A percentile compares a stretch with the other conserved stretches of the same genome.
Evolutionary conservation across 2,888 invertebrate genomes (phyloP).

Genomic region (Pachliopta kotzebuea): DNA sequence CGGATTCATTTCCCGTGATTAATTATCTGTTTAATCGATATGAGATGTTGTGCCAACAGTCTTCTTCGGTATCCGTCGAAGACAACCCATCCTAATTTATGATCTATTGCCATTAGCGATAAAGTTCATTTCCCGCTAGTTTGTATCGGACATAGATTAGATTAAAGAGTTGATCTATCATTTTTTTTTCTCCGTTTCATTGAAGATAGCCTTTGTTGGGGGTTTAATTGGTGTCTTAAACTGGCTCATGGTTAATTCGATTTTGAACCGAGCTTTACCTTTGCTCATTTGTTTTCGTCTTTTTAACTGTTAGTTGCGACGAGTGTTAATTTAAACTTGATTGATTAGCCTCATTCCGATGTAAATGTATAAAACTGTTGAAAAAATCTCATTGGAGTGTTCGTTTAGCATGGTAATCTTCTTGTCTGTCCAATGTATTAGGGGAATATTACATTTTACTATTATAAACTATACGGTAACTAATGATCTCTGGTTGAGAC

Average conservation of each 20-base stretch:
- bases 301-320: constrained; percentile 50
- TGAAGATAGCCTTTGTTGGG: constrained; percentile 77
- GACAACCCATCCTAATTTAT: constrained; percentile 33
- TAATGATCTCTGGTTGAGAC: background rate
- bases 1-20: constrained; percentile 80
- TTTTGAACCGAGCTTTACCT: constrained; percentile 59
- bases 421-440: constrained; percentile 4
- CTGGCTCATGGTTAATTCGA: constrained; percentile 74
- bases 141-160: constrained; percentile 59
- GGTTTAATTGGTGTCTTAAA: constrained; percentile 79
- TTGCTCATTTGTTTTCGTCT: constrained; percentile 69
- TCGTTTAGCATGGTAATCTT: constrained; percentile 34
- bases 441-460: background rate
- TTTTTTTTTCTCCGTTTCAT: constrained; percentile 70
- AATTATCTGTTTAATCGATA: constrained; percentile 81
- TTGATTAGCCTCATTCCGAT: constrained; percentile 64
- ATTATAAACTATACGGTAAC: background rate
- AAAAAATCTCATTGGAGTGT: constrained; percentile 31
- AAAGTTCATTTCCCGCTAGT: constrained; percentile 39
- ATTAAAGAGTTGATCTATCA: constrained; percentile 80
- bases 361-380: constrained; percentile 25
- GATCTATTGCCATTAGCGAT: constrained; percentile 30
- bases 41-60: constrained; percentile 80
- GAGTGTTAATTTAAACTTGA: constrained; percentile 75
- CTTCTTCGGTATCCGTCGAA: constrained; percentile 58